Base-by-base conservation (phyloP, 2,797 vertebrate genomes). In the Labeo calbasu region DNA sequence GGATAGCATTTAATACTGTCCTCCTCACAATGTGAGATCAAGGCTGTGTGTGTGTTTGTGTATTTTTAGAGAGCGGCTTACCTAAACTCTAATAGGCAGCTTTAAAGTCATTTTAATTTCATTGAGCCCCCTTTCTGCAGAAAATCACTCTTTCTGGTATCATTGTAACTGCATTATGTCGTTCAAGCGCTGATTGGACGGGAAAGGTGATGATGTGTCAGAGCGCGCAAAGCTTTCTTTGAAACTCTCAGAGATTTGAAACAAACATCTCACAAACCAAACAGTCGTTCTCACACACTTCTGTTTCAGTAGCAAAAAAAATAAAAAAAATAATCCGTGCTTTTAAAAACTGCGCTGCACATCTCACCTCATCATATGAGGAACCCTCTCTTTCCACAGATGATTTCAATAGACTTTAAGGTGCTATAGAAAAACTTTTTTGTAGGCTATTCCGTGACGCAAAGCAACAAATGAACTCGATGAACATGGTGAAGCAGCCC, bases 401-500 rank as follows among this genome's bases (percentile, higher is more conserved):
- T 36, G 25, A 69, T 36, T 76, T 70, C 11, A 32, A 75, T 50
- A 57, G 15, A 55, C 55, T 36, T 46, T 66, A 7, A 68, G 21
- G 36, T 57, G 19, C 40, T 43, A 32, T n/a, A 79, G 14, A 2
- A 65, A 65, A 65, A 65, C 32, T 83, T 76, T 23, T 53, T 10
- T 59, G 9, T 46, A 46, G 8, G 8, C 19, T 8, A n/a, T 17
- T 51, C 23, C 14, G 77, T 77, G 70, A 85, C 63, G 48, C 81
- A 63, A 57, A 68, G 25, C 70, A 75, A 43, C 50, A 66, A 68
- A 77, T 83, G 19, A 36, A 46, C 68, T 80, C 84, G 15, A 68
- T 19, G 53, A 84, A 36, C 46, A 95, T 93, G 94, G 90, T 89
- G 57, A 94, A 94, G 66, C 75, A 78, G 90, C 90, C 93, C 88